A percentile compares a stretch with the other conserved stretches of the same genome.
Conservation (phyloP, 2,797 vertebrate species). For the Lycodopsis pacificus region DNA sequence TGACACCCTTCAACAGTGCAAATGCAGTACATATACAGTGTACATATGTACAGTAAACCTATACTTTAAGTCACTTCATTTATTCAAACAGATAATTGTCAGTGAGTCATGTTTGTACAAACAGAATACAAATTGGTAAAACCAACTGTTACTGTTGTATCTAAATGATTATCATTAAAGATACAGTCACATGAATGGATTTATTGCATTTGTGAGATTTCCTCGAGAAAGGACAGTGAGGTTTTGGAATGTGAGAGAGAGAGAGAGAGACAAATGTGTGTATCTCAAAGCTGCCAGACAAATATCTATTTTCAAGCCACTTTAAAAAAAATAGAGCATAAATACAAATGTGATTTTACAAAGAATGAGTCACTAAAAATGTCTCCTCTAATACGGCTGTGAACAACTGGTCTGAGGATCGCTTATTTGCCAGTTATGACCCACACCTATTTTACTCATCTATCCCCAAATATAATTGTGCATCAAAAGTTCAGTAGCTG, state of each 20-base stretch:
- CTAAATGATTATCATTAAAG: neutral
- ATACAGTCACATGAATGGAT: slow-evolving; percentile 4
- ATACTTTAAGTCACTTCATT: neutral
- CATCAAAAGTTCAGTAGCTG: slow-evolving; percentile 60
- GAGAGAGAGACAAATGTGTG: neutral
- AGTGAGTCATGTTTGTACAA: neutral
- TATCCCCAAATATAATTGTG: slow-evolving; percentile 16
- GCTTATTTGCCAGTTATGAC: neutral
- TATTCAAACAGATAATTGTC: neutral
- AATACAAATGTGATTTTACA: slow-evolving; percentile 36
- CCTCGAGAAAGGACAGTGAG: slow-evolving; percentile 42
- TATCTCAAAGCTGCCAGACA: slow-evolving; percentile 50
- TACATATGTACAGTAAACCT: slow-evolving; percentile 11
- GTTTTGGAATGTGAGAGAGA: slow-evolving; percentile 42
- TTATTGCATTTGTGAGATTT: slow-evolving; percentile 59
- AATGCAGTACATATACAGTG: neutral
- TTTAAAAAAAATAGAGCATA: slow-evolving; percentile 34
- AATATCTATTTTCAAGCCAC: slow-evolving; percentile 15
- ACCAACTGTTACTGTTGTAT: neutral
- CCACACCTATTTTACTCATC: neutral
- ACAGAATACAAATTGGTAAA: neutral
- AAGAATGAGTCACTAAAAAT: slow-evolving; percentile 18
- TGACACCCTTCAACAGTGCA: slow-evolving; percentile 7
- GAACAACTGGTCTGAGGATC: neutral
- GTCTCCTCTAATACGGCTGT: neutral